Base-by-base conservation (phyloP, 1,140 invertebrate species). In the Sarcophaga peregrina region DNA sequence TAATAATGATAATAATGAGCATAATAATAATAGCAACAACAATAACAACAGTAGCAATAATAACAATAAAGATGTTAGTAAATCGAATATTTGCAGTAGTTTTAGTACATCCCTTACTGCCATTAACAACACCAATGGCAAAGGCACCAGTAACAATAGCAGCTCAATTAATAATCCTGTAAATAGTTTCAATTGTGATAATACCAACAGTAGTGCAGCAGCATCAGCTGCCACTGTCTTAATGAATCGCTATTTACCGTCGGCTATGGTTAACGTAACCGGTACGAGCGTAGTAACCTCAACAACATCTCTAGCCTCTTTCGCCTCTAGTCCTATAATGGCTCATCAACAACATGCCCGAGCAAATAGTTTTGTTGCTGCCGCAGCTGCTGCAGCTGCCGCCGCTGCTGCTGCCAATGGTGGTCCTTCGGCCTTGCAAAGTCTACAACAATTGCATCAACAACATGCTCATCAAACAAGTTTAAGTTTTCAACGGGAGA, bases 111-210 rank as follows among this genome's bases (percentile, higher is more conserved):
- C 25, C 25, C 25, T 37, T 37, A 47, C 11, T 25, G 37, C 20
- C 76, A 80, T 13, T 47, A 80, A 80, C 17, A 46, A 80, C 54
- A 62, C 11, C 17, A 81, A 37, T 54, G n/a, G 17, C 17, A 73
- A 73, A 37, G 45, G 20, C 52, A 25, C 10, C 81, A 82, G 8
- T 45, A 82, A n/a, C 81, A 15, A 5, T 46, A 47, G 8, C 37
- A 72, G 5, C 58, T 13, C 37, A 9, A 45, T 48, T 62, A 48
- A 68, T 20, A 74, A 82, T 68, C 86, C 83, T 87, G 85, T 89
- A 88, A 88, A 87, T 86, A 89, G 85, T 87, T 89, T 87, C 50
- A 87, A 89, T 86, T 89, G 88, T 89, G 87, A 89, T 89, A 89
- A 47, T 52, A 72, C 13, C 25, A 54, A 25, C 17, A 58, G 20